Conservation (phyloP, 2,888 invertebrate species). For the Sesia apiformis region DNA sequence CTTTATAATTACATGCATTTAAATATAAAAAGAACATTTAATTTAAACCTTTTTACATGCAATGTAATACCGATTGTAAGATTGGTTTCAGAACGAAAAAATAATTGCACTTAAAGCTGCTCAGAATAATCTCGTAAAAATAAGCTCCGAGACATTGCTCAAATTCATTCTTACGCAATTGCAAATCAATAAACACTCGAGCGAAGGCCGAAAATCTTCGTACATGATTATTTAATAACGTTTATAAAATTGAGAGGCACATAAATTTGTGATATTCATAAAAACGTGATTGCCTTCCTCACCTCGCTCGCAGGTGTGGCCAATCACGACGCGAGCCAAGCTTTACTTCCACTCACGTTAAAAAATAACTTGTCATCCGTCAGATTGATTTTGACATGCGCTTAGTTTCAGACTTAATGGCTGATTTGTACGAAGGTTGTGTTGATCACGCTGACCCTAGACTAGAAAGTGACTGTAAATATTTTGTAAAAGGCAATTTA, state of each 20-base stretch:
- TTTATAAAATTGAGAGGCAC: conserved; percentile 1
- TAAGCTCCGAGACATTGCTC: background rate
- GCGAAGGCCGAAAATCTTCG: background rate
- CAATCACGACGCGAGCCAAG: conserved; percentile 23
- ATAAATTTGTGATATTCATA: conserved; percentile 24
- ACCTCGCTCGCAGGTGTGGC: conserved; percentile 34
- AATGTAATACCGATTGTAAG: no score
- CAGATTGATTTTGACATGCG: conserved; percentile 29
- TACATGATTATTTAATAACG: background rate
- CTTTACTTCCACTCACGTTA: conserved; percentile 9
- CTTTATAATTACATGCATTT: no score
- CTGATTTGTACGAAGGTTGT: conserved; percentile 32
- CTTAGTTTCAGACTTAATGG: conserved; percentile 24
- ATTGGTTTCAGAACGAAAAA: no score
- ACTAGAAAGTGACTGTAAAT: background rate
- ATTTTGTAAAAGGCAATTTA: background rate
- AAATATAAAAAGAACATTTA: no score
- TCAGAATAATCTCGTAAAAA: background rate
- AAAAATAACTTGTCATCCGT: conserved; percentile 21
- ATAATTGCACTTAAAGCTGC: no score
- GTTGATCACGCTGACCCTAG: conserved; percentile 20
- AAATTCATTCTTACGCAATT: background rate
- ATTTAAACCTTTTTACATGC: no score
- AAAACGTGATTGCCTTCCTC: conserved; percentile 15
- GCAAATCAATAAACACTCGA: background rate